Percentiles rank a stretch among this genome's conserved stretches.
Evolutionary conservation across 2,888 invertebrate genomes (phyloP).

Genomic region (Nomada flava): DNA sequence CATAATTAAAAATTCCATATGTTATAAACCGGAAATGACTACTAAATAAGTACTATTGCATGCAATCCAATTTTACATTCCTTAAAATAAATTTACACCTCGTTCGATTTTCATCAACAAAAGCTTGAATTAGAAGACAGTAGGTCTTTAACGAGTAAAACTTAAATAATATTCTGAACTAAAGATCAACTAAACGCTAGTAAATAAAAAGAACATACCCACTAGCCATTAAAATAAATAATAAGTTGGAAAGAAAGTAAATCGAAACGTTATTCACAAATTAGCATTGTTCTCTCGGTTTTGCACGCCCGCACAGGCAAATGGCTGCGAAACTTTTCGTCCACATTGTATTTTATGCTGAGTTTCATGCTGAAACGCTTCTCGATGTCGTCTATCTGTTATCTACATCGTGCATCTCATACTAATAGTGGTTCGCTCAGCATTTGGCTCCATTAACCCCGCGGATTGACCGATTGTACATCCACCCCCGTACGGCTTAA

Average conservation of each 20-base stretch:
- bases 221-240: too few relatives aligned
- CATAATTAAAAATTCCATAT: too few relatives aligned
- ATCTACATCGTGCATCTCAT: constrained; percentile 35
- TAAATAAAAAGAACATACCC: too few relatives aligned
- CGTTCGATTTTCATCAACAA: too few relatives aligned
- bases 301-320: constrained; percentile 49
- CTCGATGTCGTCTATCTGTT: constrained; percentile 47
- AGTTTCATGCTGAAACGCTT: constrained; percentile 53
- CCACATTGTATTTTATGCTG: constrained; percentile 35
- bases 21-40: too few relatives aligned
- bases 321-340: constrained; percentile 46
- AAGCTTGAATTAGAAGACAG: too few relatives aligned
- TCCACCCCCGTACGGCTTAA: constrained; percentile 19
- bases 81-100: too few relatives aligned
- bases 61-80: too few relatives aligned
- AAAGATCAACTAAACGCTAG: too few relatives aligned
- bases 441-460: constrained; percentile 52
- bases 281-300: constrained; percentile 52
- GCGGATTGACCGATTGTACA: constrained; percentile 41
- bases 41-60: too few relatives aligned
- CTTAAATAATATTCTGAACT: too few relatives aligned
- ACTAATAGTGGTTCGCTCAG: constrained; percentile 39
- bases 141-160: too few relatives aligned
- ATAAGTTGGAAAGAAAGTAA: constrained; percentile 40
- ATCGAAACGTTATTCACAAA: constrained; percentile 62